phyloP scores from a whole-genome alignment of 2,888 invertebrate species.

The Ametastegia equiseti region DNA sequence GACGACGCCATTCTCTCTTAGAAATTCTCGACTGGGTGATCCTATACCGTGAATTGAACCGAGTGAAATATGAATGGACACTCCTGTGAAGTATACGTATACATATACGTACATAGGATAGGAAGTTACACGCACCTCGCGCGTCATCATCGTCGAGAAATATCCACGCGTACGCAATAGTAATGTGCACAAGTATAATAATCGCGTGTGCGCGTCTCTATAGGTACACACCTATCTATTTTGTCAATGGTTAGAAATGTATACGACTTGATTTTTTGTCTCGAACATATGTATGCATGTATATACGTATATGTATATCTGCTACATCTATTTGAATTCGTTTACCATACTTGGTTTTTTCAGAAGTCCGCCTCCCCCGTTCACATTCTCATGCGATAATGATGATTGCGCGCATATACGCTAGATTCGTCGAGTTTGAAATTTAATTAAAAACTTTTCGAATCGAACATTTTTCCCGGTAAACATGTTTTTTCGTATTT shows the following conservation, averaged over 20 bases:
- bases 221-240: neutral
- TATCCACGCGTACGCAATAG: neutral
- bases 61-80: slow-evolving; percentile 29
- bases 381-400: too few relatives aligned
- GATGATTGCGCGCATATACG: too few relatives aligned
- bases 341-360: too few relatives aligned
- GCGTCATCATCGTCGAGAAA: neutral
- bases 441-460: neutral
- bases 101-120: neutral
- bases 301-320: too few relatives aligned
- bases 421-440: neutral
- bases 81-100: neutral
- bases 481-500: too few relatives aligned
- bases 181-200: too few relatives aligned
- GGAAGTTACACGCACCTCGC: neutral
- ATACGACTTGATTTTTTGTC: too few relatives aligned
- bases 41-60: neutral
- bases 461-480: neutral
- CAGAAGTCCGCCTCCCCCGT: too few relatives aligned
- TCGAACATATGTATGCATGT: neutral
- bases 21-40: too few relatives aligned
- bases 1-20: too few relatives aligned
- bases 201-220: too few relatives aligned
- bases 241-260: neutral
- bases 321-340: too few relatives aligned